Percentiles rank a stretch among this genome's conserved stretches.
Conservation (phyloP, 2,113 vertebrate genomes). For the Baryphthengus martii region DNA sequence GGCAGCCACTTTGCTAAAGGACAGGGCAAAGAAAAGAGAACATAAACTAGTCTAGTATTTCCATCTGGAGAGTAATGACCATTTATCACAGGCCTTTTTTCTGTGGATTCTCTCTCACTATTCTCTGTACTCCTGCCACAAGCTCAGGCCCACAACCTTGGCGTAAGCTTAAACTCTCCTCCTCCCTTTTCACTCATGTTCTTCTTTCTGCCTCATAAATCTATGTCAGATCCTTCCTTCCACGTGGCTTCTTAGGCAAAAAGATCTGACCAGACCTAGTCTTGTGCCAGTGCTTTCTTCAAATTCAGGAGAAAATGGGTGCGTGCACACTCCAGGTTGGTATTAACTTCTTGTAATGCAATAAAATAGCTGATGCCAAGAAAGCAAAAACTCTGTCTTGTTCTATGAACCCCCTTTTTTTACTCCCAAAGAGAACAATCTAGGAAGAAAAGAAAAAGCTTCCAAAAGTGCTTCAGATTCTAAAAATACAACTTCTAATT, state of each 20-base stretch:
- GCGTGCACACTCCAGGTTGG: neutral
- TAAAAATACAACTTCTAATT: neutral
- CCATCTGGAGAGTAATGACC: neutral
- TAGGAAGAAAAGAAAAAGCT: neutral
- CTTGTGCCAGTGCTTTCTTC: neutral
- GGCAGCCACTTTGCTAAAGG: neutral
- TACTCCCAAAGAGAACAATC: neutral
- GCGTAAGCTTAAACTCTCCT: neutral
- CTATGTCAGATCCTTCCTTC: neutral
- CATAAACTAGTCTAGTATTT: neutral
- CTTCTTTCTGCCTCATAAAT: neutral
- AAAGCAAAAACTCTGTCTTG: neutral
- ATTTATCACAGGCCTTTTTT: neutral
- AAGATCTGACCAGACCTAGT: neutral
- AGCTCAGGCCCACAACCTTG: neutral
- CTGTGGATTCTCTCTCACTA: neutral
- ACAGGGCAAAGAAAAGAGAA: neutral
- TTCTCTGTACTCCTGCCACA: neutral
- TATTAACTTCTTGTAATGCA: neutral
- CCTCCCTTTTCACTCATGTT: neutral
- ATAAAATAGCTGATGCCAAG: neutral
- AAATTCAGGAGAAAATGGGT: neutral
- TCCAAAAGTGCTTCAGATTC: neutral
- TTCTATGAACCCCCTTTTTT: neutral
- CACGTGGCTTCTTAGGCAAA: accelerated